Percentiles rank a stretch among this genome's conserved stretches.
Conservation (phyloP, 2,888 invertebrate species). For the Malacosoma neustria region DNA sequence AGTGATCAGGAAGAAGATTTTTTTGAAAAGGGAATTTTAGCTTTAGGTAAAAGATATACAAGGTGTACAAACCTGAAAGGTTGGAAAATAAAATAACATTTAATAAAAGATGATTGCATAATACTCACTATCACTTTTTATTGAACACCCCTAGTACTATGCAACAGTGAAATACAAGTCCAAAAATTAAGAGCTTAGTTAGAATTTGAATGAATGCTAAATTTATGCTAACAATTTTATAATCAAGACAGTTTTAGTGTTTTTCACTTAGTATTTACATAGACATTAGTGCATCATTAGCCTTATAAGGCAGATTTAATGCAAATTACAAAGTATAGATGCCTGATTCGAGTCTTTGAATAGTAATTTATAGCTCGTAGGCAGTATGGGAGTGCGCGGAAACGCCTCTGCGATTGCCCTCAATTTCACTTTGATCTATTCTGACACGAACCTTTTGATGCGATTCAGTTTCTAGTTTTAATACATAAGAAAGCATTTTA, state of each 20-base stretch:
- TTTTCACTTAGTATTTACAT: background rate
- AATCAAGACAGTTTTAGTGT: background rate
- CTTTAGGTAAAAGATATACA: no score
- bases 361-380: slow-evolving; percentile 26
- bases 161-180: no score
- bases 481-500: background rate
- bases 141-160: no score
- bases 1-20: no score
- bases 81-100: no score
- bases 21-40: no score
- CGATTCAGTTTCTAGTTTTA: background rate
- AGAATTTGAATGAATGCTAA: no score
- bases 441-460: slow-evolving; percentile 19
- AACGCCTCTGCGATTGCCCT: slow-evolving; percentile 30
- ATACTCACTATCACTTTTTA: no score
- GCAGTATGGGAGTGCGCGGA: slow-evolving; percentile 30
- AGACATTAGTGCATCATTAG: slow-evolving; percentile 7
- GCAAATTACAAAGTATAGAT: slow-evolving; percentile 16
- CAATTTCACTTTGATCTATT: slow-evolving; percentile 44
- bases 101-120: no score
- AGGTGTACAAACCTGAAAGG: no score
- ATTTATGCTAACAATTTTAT: background rate
- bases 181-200: no score
- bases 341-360: slow-evolving; percentile 16
- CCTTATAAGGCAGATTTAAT: slow-evolving; percentile 18